These are phyloP conservation scores for Drosophila guanche DNA, from an alignment of 1,140 invertebrate species.

Conservation along the genomic window DNA sequence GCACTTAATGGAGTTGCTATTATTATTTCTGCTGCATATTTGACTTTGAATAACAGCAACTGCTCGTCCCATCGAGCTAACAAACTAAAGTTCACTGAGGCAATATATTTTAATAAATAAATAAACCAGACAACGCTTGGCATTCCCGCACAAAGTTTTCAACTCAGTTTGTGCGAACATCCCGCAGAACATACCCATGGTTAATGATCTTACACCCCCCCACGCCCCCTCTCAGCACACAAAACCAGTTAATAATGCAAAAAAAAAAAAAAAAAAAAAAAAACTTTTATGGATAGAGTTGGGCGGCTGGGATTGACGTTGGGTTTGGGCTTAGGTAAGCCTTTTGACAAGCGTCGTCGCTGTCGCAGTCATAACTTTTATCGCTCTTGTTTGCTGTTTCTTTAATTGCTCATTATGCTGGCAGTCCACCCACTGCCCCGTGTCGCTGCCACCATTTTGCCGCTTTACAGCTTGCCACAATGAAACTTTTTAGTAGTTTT, in stretches of 20 bases:
- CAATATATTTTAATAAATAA: neutral
- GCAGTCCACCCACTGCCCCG: constrained; percentile 22
- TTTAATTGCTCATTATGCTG: constrained; percentile 58
- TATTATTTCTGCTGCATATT: no score
- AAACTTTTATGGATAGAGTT: constrained; percentile 24
- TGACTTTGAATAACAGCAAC: no score
- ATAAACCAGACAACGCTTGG: constrained; percentile 22
- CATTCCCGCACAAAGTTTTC: constrained; percentile 27
- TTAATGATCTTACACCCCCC: constrained; percentile 40
- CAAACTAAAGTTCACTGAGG: constrained; percentile 10
- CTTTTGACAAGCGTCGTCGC: constrained; percentile 64
- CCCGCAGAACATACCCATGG: constrained; percentile 50
- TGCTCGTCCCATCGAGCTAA: neutral
- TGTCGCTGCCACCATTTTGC: constrained; percentile 32
- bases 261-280: constrained; percentile 11
- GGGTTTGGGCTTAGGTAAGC: constrained; percentile 28
- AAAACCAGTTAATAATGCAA: constrained; percentile 38
- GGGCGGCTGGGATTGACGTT: constrained; percentile 25
- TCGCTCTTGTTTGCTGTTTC: constrained; percentile 51
- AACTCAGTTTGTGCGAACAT: constrained; percentile 51
- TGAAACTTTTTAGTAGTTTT: constrained; percentile 66
- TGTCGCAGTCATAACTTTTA: constrained; percentile 73
- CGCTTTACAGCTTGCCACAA: constrained; percentile 78
- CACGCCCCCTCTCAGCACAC: no score
- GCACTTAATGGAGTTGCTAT: no score